phyloP scores from a whole-genome alignment of 2,888 invertebrate species.

The Baronia brevicornis region DNA sequence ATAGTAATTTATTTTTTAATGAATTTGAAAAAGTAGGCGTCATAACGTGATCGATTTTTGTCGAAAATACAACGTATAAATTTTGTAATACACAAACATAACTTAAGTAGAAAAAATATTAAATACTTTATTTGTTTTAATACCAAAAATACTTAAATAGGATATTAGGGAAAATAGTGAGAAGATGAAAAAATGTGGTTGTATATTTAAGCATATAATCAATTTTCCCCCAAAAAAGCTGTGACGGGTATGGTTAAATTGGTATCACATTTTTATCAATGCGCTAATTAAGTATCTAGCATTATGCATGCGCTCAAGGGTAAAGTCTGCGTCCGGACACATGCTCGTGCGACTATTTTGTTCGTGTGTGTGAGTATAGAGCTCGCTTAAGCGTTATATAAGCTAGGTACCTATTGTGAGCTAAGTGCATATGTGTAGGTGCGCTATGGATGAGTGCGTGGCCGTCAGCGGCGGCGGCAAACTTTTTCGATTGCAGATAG shows the following conservation, averaged over 20 bases:
- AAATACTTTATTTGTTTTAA: too few species aligned
- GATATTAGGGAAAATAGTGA: too few species aligned
- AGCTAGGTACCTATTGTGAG: constrained; percentile 55
- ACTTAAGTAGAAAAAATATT: too few species aligned
- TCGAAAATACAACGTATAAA: neutral
- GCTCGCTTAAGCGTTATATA: constrained; percentile 27
- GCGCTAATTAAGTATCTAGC: constrained; percentile 67
- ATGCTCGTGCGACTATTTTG: constrained; percentile 36
- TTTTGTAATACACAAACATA: too few species aligned
- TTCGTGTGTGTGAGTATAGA: constrained; percentile 31
- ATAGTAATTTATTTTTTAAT: constrained; percentile 9
- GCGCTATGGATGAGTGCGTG: constrained; percentile 44
- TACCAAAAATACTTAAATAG: too few species aligned
- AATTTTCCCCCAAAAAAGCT: too few species aligned
- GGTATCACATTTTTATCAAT: constrained; percentile 67
- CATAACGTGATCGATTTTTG: constrained; percentile 1
- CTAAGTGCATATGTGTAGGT: constrained; percentile 39
- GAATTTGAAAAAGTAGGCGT: constrained; percentile 5
- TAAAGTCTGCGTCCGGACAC: constrained; percentile 62
- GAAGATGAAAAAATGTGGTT: too few species aligned
- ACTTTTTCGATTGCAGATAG: constrained; percentile 68
- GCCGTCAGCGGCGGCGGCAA: constrained; percentile 43
- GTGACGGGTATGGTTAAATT: constrained; percentile 36
- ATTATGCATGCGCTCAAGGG: constrained; percentile 68
- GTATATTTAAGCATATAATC: too few species aligned